Base-by-base conservation (phyloP, 2,113 vertebrate genomes). In the Boleophthalmus pectinirostris region DNA sequence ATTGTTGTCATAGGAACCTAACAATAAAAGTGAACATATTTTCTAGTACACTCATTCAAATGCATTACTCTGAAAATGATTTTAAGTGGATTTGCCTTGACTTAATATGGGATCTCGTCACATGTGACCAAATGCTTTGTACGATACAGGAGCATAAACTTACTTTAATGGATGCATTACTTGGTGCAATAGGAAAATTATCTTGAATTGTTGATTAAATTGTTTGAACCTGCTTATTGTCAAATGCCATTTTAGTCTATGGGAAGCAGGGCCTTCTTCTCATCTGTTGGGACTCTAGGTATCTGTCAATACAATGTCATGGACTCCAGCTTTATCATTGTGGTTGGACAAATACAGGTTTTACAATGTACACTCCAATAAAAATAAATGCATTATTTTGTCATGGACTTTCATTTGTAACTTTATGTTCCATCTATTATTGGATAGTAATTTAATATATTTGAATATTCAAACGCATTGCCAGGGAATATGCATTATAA, bases 281-380 rank as follows among this genome's bases (percentile, higher is more conserved):
- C 20, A 54, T 8, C 51, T 69, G 66, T 79, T 70, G 35, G 21
- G 81, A 72, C 81, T 77, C 73, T 77, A 72, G 81, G 71, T 78
- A 70, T 80, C 66, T 92, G 84, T 87, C 92, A 79, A 66, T 73
- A 92, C 82, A 79, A 60, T 74, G 83, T 70, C 85, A 82, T 87
- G 81, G 86, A 93, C 88, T 73, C 80, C 81, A 23, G 13, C 23
- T 25, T 24, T 86, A 75, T 45, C 77, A 89, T 45, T 74, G 68
- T 88, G 87, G 84, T 88, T 83, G 73, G 81, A 88, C 86, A 88
- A 83, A 79, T 84, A 82, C 78, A 84, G 81, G 82, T 86, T 77
- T 79, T 85, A 91, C 91, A 89, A 78, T 88, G 87, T 91, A 89
- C 82, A 89, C 90, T 90, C 71, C 88, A 94, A 89, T 94, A 90